phyloP scores from a whole-genome alignment of 2,797 vertebrate species.

The Arrhamphus sclerolepis region DNA sequence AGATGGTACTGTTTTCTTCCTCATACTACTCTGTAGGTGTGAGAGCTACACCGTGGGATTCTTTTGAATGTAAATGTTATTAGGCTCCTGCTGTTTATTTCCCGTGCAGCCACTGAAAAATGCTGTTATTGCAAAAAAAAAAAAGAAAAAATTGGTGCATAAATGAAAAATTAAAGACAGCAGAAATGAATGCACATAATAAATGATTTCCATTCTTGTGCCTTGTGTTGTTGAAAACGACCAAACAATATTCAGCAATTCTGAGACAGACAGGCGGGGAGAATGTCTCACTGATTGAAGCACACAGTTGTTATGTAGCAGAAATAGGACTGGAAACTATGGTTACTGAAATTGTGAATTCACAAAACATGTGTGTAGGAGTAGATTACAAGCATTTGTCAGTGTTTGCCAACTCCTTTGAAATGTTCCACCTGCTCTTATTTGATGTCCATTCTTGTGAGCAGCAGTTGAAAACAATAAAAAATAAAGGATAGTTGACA shows the following conservation, averaged over 20 bases:
- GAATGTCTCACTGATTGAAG: constrained; percentile 5
- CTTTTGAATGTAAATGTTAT: constrained; percentile 58
- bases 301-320: neutral
- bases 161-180: constrained; percentile 44
- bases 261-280: constrained; percentile 5
- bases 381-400: constrained; percentile 20
- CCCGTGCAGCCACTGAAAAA: constrained; percentile 29
- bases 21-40: constrained; percentile 31
- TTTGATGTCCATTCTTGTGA: constrained; percentile 20
- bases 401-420: constrained; percentile 16
- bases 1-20: constrained; percentile 39
- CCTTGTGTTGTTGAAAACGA: neutral
- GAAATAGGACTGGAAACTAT: constrained; percentile 13
- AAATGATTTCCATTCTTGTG: constrained; percentile 29
- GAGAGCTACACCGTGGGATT: constrained; percentile 28
- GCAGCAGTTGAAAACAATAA: constrained; percentile 18
- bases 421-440: constrained; percentile 24
- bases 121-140: constrained; percentile 19
- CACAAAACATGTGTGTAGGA: constrained; percentile 11
- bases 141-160: constrained; percentile 20
- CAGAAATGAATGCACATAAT: constrained; percentile 41
- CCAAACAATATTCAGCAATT: constrained; percentile 11
- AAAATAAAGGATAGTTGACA: constrained; percentile 1
- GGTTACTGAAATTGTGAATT: constrained; percentile 4
- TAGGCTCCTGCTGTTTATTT: constrained; percentile 40